A percentile compares a stretch with the other conserved stretches of the same genome.
phyloP scores from a whole-genome alignment of 2,797 vertebrate genomes.

The Tapera naevia region DNA sequence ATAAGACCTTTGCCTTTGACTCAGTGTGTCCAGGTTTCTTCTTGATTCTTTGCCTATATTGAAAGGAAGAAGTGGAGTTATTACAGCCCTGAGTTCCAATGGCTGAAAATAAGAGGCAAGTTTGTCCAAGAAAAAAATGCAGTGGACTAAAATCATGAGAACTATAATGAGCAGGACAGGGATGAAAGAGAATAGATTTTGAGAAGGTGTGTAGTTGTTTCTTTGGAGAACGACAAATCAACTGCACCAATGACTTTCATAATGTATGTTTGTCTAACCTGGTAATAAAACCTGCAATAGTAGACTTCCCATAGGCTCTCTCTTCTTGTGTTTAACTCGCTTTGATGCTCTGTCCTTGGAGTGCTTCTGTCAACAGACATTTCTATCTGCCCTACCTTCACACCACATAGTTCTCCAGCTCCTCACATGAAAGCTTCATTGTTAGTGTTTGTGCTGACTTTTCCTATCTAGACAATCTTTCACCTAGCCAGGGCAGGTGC shows the following conservation, averaged over 20 bases:
- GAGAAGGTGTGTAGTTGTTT: not conserved
- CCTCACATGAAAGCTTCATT: conserved; percentile 7
- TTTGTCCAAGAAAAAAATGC: not conserved
- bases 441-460: conserved; percentile 36
- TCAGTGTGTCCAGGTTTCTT: not conserved
- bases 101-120: not conserved
- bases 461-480: conserved; percentile 41
- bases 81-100: not conserved
- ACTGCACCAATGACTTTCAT: not conserved
- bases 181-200: not conserved
- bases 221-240: not conserved
- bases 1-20: not conserved
- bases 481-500: conserved; percentile 26
- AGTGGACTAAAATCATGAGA: not conserved
- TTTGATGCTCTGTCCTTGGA: not conserved
- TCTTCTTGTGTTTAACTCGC: not conserved
- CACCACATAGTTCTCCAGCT: not conserved
- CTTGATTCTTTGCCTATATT: not conserved
- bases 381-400: not conserved
- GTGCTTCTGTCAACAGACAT: not conserved
- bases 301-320: not conserved
- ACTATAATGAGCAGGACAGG: not conserved
- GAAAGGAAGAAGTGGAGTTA: not conserved
- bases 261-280: not conserved
- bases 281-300: not conserved